Evolutionary conservation across 2,797 vertebrate genomes (phyloP).

Genomic region (Poecilia velifera): DNA sequence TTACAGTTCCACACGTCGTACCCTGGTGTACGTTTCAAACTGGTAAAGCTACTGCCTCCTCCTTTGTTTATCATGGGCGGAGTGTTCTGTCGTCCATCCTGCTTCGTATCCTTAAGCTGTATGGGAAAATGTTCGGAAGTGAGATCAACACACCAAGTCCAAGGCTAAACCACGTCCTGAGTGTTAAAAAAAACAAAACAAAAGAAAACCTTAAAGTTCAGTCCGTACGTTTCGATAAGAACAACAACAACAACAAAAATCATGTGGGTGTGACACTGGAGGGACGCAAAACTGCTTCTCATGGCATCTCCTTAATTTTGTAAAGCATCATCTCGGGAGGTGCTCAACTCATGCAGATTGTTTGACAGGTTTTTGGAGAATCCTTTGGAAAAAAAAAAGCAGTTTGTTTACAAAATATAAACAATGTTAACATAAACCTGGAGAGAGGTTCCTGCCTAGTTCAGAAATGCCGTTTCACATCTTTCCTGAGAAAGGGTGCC

Average conservation of each 20-base stretch:
- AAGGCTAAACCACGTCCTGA: conserved; percentile 42
- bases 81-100: conserved; percentile 20
- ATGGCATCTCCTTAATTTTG: background rate
- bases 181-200: background rate
- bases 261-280: background rate
- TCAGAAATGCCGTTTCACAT: background rate
- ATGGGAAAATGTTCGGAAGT: conserved; percentile 51
- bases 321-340: background rate
- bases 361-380: conserved; percentile 13
- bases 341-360: background rate
- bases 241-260: background rate
- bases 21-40: background rate
- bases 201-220: background rate
- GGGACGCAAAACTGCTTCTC: background rate
- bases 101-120: conserved; percentile 37
- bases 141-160: conserved; percentile 18
- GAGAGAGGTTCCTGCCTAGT: background rate
- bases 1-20: background rate
- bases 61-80: conserved; percentile 49
- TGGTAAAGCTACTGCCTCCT: background rate
- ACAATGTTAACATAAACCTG: conserved; percentile 11
- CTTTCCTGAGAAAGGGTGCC: conserved; percentile 1
- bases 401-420: conserved; percentile 14
- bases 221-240: too few species aligned
- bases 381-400: background rate